Percentiles rank a stretch among this genome's conserved stretches.
Evolutionary conservation across 1,140 invertebrate genomes (phyloP).

Genomic region (Drosophila leontia): DNA sequence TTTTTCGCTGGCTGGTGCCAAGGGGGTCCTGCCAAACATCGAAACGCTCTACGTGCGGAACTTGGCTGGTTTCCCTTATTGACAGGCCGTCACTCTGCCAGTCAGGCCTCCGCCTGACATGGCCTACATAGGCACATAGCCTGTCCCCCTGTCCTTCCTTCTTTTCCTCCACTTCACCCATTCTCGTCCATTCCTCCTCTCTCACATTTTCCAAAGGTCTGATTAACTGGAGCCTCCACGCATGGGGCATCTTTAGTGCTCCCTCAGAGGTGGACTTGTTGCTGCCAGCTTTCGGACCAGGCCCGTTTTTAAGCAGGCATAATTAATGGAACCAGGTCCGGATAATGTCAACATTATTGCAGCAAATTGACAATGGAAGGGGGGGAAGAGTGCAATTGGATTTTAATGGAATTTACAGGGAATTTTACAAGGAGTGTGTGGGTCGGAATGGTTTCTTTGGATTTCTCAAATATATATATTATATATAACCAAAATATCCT

Average conservation of each 20-base stretch:
- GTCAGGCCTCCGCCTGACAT: slow-evolving; percentile 18
- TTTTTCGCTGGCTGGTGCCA: neutral
- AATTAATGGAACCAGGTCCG: slow-evolving; percentile 35
- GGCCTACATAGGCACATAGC: slow-evolving; percentile 19
- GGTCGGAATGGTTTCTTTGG: too few relatives aligned
- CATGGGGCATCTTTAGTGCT: neutral
- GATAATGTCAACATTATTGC: slow-evolving; percentile 56
- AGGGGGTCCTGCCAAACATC: slow-evolving; percentile 39
- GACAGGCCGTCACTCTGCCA: slow-evolving; percentile 52
- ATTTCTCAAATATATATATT: too few relatives aligned
- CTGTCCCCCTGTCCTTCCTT: neutral
- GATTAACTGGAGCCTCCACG: slow-evolving; percentile 17
- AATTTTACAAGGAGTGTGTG: neutral
- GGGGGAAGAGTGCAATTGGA: slow-evolving; percentile 5
- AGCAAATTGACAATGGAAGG: slow-evolving; percentile 45
- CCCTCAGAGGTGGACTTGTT: slow-evolving; percentile 38
- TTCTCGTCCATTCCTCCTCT: neutral
- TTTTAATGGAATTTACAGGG: slow-evolving; percentile 18
- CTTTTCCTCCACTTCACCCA: neutral
- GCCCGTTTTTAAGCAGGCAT: slow-evolving; percentile 39
- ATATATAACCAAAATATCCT: too few relatives aligned
- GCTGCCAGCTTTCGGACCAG: slow-evolving; percentile 16
- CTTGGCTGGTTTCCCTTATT: slow-evolving; percentile 29
- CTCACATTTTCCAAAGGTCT: slow-evolving; percentile 1
- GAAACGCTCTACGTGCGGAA: slow-evolving; percentile 49